Evolutionary conservation across 1,140 invertebrate genomes (phyloP).

Genomic region (Orussus abietinus): DNA sequence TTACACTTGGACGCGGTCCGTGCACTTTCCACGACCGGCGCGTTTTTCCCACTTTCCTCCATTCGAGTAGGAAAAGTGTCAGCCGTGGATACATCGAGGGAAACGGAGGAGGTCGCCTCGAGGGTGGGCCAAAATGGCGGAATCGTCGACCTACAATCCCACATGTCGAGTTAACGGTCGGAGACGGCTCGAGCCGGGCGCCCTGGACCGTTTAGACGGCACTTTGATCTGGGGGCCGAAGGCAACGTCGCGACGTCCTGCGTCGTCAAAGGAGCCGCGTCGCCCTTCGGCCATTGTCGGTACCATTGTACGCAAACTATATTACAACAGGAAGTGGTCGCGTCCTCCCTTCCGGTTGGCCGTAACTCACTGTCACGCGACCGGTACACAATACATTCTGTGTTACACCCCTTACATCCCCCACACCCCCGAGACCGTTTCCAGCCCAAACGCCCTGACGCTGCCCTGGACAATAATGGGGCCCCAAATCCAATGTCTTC

Average conservation of each 20-base stretch:
- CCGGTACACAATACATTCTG: constrained; percentile 28
- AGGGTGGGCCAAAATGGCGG: too few relatives aligned
- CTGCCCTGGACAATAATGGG: constrained; percentile 16
- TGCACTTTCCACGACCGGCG: too few relatives aligned
- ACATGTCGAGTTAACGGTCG: too few relatives aligned
- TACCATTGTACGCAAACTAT: constrained; percentile 51
- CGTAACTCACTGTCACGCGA: constrained; percentile 51
- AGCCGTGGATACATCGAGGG: not conserved
- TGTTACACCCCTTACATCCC: too few relatives aligned
- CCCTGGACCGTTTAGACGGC: constrained; percentile 29
- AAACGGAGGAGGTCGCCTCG: too few relatives aligned
- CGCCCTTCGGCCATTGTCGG: constrained; percentile 42
- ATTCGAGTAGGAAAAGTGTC: too few relatives aligned
- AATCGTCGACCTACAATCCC: too few relatives aligned
- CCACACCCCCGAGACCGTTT: too few relatives aligned
- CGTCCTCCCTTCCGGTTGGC: constrained; percentile 47
- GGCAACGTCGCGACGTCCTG: constrained; percentile 38
- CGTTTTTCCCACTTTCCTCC: too few relatives aligned
- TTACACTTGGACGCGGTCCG: too few relatives aligned
- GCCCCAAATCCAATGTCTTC: too few relatives aligned
- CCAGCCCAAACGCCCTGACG: not conserved
- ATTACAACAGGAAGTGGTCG: constrained; percentile 52
- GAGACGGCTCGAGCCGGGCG: constrained; percentile 3
- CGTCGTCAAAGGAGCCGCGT: constrained; percentile 26
- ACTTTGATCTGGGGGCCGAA: constrained; percentile 45